These are phyloP conservation scores for Cerastoderma edule DNA, from an alignment of 2,888 invertebrate genomes.

Conservation along the genomic window DNA sequence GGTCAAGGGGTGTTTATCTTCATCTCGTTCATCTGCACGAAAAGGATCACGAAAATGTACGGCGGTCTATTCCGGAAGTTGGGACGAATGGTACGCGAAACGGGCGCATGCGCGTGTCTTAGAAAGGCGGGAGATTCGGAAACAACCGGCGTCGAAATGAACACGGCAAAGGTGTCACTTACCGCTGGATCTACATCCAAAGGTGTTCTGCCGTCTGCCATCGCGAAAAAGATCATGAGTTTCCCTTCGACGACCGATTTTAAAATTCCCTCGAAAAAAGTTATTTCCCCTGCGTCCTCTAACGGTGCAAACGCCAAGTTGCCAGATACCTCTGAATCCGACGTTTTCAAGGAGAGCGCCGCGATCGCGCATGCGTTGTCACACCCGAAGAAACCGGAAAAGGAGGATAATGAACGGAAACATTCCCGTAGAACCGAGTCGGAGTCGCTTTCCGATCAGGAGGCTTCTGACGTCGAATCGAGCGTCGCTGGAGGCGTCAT, in stretches of 20 bases:
- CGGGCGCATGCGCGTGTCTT: slow-evolving; percentile 29
- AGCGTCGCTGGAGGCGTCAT: neutral
- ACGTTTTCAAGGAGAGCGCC: slow-evolving; percentile 31
- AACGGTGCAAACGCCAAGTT: neutral
- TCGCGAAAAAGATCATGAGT: neutral
- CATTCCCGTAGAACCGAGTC: slow-evolving; percentile 9
- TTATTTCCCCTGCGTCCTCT: neutral
- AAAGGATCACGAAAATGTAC: slow-evolving; percentile 52
- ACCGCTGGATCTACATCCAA: slow-evolving; percentile 39
- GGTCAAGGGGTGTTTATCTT: slow-evolving; percentile 64
- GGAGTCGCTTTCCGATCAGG: slow-evolving; percentile 8
- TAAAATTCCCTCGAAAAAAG: neutral
- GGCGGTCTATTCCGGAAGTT: slow-evolving; percentile 38
- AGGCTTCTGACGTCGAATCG: neutral
- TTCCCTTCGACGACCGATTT: slow-evolving; percentile 1
- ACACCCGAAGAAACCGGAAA: neutral
- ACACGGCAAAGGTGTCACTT: slow-evolving; percentile 47
- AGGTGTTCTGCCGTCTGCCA: slow-evolving; percentile 2
- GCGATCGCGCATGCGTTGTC: slow-evolving; percentile 21
- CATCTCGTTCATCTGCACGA: slow-evolving; percentile 61
- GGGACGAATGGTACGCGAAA: slow-evolving; percentile 6
- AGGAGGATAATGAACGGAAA: neutral
- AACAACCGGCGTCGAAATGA: slow-evolving; percentile 40
- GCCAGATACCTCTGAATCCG: neutral
- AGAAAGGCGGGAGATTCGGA: slow-evolving; percentile 13